A percentile compares a stretch with the other conserved stretches of the same genome.
These are phyloP conservation scores for Oxyteleia sp. DNA, from an alignment of 2,888 invertebrate genomes.

Conservation along the genomic window DNA sequence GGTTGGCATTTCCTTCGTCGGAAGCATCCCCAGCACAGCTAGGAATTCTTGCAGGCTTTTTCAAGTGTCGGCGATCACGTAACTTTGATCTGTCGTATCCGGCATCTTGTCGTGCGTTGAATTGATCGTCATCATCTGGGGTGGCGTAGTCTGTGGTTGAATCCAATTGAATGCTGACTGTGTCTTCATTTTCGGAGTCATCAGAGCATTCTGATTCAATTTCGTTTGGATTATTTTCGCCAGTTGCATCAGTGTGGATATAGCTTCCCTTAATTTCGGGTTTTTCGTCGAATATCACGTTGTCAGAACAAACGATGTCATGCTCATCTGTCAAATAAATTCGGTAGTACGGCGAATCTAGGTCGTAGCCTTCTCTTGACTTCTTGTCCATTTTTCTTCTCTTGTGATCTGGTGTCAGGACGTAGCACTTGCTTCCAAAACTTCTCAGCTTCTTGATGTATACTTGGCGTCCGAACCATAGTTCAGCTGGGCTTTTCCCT, in stretches of 20 bases:
- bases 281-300: slow-evolving; percentile 70
- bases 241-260: background rate
- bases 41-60: slow-evolving; percentile 59
- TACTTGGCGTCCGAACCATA: background rate
- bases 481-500: slow-evolving; percentile 1
- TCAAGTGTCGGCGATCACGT: too few species aligned
- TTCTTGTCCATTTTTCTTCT: background rate
- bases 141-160: too few species aligned
- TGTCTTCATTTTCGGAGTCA: too few species aligned
- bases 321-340: slow-evolving; percentile 56
- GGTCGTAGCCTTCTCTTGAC: slow-evolving; percentile 61
- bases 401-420: background rate
- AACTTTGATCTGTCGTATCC: too few species aligned
- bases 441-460: background rate
- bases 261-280: slow-evolving; percentile 11
- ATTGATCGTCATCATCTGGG: too few species aligned
- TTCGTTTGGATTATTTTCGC: too few species aligned
- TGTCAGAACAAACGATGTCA: slow-evolving; percentile 70
- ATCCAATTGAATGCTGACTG: too few species aligned
- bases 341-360: slow-evolving; percentile 73
- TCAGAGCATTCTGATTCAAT: too few species aligned
- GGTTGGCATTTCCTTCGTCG: too few species aligned
- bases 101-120: too few species aligned
- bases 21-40: too few species aligned
- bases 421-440: background rate